These are phyloP conservation scores for Poecilia picta DNA, from an alignment of 2,797 vertebrate species.

Conservation along the genomic window DNA sequence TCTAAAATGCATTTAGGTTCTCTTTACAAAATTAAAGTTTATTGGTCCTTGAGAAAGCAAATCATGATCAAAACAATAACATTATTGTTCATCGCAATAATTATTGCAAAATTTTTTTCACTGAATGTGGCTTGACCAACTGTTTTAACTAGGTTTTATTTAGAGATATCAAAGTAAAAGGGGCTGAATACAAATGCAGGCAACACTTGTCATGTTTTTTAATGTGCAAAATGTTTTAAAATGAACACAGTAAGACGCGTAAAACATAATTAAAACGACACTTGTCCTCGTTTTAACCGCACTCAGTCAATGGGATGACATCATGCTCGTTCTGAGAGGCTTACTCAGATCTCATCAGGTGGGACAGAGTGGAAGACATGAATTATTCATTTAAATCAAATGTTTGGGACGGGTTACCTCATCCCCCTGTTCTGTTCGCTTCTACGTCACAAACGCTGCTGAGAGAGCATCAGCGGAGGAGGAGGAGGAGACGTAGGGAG, in stretches of 20 bases:
- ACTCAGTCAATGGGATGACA: conserved; percentile 58
- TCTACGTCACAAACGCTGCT: conserved; percentile 32
- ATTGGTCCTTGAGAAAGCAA: no score
- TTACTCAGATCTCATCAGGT: conserved; percentile 54
- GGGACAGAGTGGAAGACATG: conserved; percentile 42
- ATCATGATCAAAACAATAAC: no score
- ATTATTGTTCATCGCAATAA: no score
- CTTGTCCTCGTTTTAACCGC: conserved; percentile 13
- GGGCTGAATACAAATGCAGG: background rate
- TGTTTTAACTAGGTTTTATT: background rate
- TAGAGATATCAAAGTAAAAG: background rate
- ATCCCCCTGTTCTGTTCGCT: background rate
- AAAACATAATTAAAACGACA: background rate
- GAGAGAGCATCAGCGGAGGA: conserved; percentile 32
- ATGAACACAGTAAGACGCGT: background rate
- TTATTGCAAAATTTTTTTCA: background rate
- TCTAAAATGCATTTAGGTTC: no score
- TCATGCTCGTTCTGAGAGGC: conserved; percentile 57
- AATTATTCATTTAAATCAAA: conserved; percentile 63
- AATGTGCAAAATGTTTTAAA: background rate
- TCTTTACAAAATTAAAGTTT: no score
- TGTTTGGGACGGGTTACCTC: conserved; percentile 29
- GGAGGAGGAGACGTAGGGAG: conserved; percentile 34
- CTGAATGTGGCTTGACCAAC: background rate
- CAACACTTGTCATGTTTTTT: background rate